Conservation (phyloP, 2,888 invertebrate genomes). For the Xestia sexstrigata region DNA sequence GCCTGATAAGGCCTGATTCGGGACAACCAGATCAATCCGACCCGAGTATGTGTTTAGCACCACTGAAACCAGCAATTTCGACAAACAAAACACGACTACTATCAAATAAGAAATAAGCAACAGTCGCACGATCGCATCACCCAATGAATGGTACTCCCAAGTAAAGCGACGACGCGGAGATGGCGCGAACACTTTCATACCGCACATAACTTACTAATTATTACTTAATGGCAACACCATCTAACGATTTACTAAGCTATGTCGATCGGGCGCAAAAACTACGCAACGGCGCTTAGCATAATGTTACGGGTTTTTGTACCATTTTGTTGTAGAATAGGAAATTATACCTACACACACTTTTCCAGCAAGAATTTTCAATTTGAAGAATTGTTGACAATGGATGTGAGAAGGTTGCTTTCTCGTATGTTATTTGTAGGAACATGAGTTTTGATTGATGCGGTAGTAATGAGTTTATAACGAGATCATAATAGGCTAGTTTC, state of each 20-base stretch:
- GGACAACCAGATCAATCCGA: too few relatives aligned
- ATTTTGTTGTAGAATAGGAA: conserved; percentile 30
- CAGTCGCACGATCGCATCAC: not conserved
- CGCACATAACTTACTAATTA: conserved; percentile 61
- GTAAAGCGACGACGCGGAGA: conserved; percentile 20
- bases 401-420: conserved; percentile 4
- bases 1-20: not conserved
- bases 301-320: conserved; percentile 31
- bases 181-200: conserved; percentile 58
- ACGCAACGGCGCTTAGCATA: conserved; percentile 19
- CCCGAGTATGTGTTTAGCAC: too few relatives aligned
- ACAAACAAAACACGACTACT: not conserved
- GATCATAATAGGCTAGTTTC: too few relatives aligned
- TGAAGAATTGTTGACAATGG: conserved; percentile 4
- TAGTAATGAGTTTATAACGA: not conserved
- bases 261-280: conserved; percentile 48
- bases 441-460: not conserved
- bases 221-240: conserved; percentile 52
- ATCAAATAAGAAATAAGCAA: not conserved
- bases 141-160: conserved; percentile 20
- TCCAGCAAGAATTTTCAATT: conserved; percentile 39
- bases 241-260: conserved; percentile 33
- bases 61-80: not conserved
- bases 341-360: conserved; percentile 50
- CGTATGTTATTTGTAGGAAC: not conserved